Base-by-base conservation (phyloP, 2,113 vertebrate species). In the Pundamilia nyererei region DNA sequence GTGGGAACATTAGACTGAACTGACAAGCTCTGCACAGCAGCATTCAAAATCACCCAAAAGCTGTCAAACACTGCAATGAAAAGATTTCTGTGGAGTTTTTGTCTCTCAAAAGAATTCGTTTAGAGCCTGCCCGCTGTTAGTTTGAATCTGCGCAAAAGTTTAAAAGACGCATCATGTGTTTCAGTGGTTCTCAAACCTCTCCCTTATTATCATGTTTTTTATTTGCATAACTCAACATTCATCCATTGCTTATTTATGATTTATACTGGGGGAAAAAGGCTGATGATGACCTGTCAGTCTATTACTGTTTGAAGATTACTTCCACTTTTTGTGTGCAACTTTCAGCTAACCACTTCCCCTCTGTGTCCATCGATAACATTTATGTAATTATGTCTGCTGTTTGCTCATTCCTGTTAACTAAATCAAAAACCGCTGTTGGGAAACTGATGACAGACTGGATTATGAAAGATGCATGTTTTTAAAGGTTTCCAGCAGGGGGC, bases 11-110 rank as follows among this genome's bases (percentile, higher is more conserved):
- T 51, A 33, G 55, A 70, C 17, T 68, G 54, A 68, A 72, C 9
- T 87, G 89, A 87, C 89, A 49, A 88, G 81, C 49, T 88, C 15
- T 55, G 21, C 51, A 40, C 24, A 56, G 40, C 3, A 26, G 56
- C 82, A 49, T 81, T 90, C 84, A 83, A 75, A 79, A 83, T 58
- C 53, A 38, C 14, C 26, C 15, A 47, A 19, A 45, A 54, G 60
- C 82, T 86, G 89, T 89, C 88, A 87, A 38, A 85, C 33, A 11
- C 6, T 45, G 79, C 9, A 83, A 87, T 88, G 31, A 80, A 68
- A 53, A 77, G 5, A 45, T 24, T 31, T 68, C 29, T 56, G 42
- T 29, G 35, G 40, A 5, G 12, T 58, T 80, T 79, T 81, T 42
- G 40, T 42, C 45, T 49, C 70, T 45, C 40, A 75, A 29, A 75